Base-by-base conservation (phyloP, 2,888 invertebrate species). In the Caenorhabditis sp. region DNA sequence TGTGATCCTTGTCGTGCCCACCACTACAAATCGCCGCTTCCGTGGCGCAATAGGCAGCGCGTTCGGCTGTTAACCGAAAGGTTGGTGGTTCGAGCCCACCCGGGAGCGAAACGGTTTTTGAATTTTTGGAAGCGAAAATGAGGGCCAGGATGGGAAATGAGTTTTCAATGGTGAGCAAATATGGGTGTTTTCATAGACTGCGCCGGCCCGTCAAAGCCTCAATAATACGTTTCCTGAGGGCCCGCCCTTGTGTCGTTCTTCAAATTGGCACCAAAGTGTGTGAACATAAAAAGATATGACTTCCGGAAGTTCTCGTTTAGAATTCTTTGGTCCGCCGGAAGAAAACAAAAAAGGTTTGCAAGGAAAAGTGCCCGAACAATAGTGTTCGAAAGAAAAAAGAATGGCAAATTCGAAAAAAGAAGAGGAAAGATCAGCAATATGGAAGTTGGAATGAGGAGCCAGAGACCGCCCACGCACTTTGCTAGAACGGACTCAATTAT, bases 31-130 rank as follows among this genome's bases (percentile, higher is more conserved):
- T 26, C 50, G 50, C 27, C 22, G 80, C 79, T 73, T 79, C 79
- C 73, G 78, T 78, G 78, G 80, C 80, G 80, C 81, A 81, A 81
- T 81, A 77, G 79, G 81, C 81, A 86, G 86, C 86, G 86, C 86
- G 86, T 86, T 86, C 86, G 86, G 86, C 86, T 86, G 86, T 86
- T 86, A 86, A 86, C 85, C 86, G 86, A 86, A 86, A 86, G 86
- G 86, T 86, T 85, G 86, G 85, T 85, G 85, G 84, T 86, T 86
- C 86, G 79, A 86, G 83, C 83, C 86, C 86, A 83, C 82, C 82
- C 82, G 79, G 82, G 80, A 77, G 82, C 82, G 80, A 74, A 68
- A 32, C n/a, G 24, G 2, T 46, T 37, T 55, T 37, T 22, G 55
- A 37, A 39, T 13, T 26, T 26, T 55, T 52, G 8, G 3, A 26